Evolutionary conservation across 2,797 vertebrate genomes (phyloP), one percentile per base, ranked within the genome.

Genomic region (Sorex maritimensis): DNA sequence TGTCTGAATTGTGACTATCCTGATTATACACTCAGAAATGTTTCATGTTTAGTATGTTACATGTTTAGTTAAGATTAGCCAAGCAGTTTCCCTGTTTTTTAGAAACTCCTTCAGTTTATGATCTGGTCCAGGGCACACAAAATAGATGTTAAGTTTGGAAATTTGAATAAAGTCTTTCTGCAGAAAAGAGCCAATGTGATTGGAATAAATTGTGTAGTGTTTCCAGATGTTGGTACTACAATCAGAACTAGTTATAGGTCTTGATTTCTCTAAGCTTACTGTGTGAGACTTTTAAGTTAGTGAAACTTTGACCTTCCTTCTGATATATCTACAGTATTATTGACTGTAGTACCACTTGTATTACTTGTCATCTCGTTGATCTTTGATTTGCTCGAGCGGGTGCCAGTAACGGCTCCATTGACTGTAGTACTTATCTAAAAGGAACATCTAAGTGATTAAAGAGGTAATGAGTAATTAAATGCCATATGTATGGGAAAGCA

Each of bases 61-160:
- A 11, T 80, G 11, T 65, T 92, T 86, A 80, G 28, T 17, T 75
- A 81, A 81, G 44, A 38, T 17, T 6, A 95, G 67, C 44, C 85
- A 74, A 67, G 24, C 46, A 23, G 13, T 75, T 74, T 34, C 23
- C 5, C 4, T 61, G 13, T 44, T 84, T 91, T 86, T 81, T 34
- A 82, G 69, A 81, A 81, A 81, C 19, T n/a, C 19, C 63, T n/a
- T 44, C 5, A 75, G 2, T 79, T 6, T 71, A 85, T 84, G 2
- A 15, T 93, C 82, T 69, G 21, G 4, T 83, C 55, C 83, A 77
- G 41, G 24, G 23, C 15, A 86, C 34, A 77, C 67, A 75, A 23
- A 72, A 46, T 44, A 44, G 38, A 81, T 49, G 7, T 81, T 80
- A 65, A 44, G 82, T 95, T 86, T 86, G 15, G 67, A 63, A 92